Evolutionary conservation across 2,113 vertebrate species (phyloP).

Genomic region (Choloepus hoffmanni): DNA sequence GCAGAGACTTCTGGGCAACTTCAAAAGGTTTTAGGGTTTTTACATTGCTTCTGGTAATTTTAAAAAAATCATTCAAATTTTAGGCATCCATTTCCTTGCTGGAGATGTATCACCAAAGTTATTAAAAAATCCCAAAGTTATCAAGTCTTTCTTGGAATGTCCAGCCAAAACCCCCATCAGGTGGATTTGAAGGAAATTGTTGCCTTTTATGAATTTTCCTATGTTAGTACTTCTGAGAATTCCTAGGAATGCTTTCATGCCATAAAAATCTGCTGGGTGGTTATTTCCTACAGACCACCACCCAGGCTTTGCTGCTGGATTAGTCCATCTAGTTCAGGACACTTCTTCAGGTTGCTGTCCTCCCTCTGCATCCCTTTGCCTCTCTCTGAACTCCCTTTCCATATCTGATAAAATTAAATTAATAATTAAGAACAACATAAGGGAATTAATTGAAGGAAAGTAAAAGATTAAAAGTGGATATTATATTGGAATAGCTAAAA

Average conservation of each 20-base stretch:
- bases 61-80: background rate
- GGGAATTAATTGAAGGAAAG: background rate
- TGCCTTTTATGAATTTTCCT: background rate
- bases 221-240: background rate
- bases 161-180: background rate
- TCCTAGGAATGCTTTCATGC: background rate
- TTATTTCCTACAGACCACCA: background rate
- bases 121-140: conserved; percentile 14
- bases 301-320: background rate
- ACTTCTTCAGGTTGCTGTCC: background rate
- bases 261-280: background rate
- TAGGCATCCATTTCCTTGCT: background rate
- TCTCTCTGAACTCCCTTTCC: background rate
- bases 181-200: background rate
- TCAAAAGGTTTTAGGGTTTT: background rate
- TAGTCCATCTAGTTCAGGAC: background rate
- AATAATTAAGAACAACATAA: background rate
- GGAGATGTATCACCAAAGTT: background rate
- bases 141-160: background rate
- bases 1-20: background rate
- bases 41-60: background rate
- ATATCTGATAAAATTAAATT: background rate
- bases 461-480: background rate
- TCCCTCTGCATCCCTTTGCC: background rate
- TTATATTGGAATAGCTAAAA: too few relatives aligned